Evolutionary conservation across 2,797 vertebrate genomes (phyloP), one percentile per base, ranked within the genome.

Genomic region (Arremon brunneinucha): DNA sequence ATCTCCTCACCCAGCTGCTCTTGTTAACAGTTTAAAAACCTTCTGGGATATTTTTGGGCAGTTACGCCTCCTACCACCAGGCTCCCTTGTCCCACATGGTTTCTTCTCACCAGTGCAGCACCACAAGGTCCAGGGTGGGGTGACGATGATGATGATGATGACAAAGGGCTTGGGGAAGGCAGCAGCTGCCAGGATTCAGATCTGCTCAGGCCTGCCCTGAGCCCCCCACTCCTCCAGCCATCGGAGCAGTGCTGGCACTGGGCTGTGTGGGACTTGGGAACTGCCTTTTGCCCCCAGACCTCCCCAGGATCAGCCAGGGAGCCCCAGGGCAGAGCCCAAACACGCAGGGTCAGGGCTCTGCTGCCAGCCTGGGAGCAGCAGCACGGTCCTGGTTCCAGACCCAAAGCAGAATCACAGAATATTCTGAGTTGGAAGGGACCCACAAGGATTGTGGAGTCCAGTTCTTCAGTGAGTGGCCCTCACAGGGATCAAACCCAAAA

Each of bases 241-340:
- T 37, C 0, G 0, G 44, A 80, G 37, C 24, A 24, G 37, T 0
- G 0, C 37, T 57, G 23, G n/a, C 59, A 28, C n/a, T 16, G 43
- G 50, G 32, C 67, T 65, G 16, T 17, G 19, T 37, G 37, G 59
- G 28, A 23, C 8, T 60, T 44, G n/a, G 56, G 44, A 83, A 10
- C 5, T 4, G 7, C 26, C 15, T 70, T 64, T 57, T 70, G n/a
- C 4, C 37, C 43, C 28, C 1, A 4, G 1, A 63, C 11, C 43
- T 44, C 14, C 27, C 28, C 24, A 28, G 44, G 44, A 39, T 34
- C 52, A 52, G 28, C 24, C 1, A 0, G 24, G 22, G n/a, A 43
- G 8, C 35, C 34, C 46, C 28, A 1, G 37, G 37, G 22, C 39
- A 28, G 26, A 35, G 59, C 52, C 52, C 80, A 90, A 28, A 47